A percentile compares a stretch with the other conserved stretches of the same genome.
Conservation (phyloP, 30 jellyfish, hydroid and myxozoan genomes). For the Clytia hemisphaerica region DNA sequence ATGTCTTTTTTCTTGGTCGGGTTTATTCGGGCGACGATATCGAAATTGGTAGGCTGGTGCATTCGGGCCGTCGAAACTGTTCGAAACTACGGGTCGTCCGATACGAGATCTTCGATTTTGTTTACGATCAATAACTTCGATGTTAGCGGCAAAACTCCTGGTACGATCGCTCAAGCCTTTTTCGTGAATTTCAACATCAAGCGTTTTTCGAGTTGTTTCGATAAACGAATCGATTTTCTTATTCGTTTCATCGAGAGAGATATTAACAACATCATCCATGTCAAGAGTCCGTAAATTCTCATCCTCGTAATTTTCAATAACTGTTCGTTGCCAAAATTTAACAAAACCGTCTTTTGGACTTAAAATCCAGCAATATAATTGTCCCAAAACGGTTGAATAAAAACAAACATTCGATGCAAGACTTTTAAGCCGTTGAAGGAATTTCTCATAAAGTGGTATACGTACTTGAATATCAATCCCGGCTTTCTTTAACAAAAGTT, state of each 20-base stretch:
- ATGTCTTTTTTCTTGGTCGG: neutral
- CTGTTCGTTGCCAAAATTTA: conserved; percentile 58
- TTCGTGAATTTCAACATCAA: conserved; percentile 66
- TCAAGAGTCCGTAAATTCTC: conserved; percentile 47
- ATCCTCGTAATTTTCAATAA: conserved; percentile 66
- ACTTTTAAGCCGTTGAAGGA: conserved; percentile 38
- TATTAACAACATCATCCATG: conserved; percentile 55
- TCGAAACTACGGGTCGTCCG: conserved; percentile 37
- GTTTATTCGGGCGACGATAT: neutral
- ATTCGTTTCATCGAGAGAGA: conserved; percentile 25
- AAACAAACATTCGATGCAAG: conserved; percentile 37
- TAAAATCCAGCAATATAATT: conserved; percentile 71
- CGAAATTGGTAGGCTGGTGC: conserved; percentile 11
- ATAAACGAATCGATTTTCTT: conserved; percentile 43
- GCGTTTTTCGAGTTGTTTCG: conserved; percentile 59
- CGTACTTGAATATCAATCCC: conserved; percentile 1
- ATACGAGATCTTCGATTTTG: conserved; percentile 55
- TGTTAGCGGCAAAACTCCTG: conserved; percentile 70
- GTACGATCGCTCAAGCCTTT: conserved; percentile 41
- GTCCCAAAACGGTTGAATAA: conserved; percentile 78
- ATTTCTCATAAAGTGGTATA: conserved; percentile 22
- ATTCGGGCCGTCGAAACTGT: neutral
- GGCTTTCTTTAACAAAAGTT: conserved; percentile 5
- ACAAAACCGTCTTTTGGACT: conserved; percentile 71
- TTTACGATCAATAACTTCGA: conserved; percentile 62